Percentiles rank a stretch among this genome's conserved stretches.
These are phyloP conservation scores for Endotricha flammealis DNA, from an alignment of 2,888 invertebrate genomes.

Conservation along the genomic window DNA sequence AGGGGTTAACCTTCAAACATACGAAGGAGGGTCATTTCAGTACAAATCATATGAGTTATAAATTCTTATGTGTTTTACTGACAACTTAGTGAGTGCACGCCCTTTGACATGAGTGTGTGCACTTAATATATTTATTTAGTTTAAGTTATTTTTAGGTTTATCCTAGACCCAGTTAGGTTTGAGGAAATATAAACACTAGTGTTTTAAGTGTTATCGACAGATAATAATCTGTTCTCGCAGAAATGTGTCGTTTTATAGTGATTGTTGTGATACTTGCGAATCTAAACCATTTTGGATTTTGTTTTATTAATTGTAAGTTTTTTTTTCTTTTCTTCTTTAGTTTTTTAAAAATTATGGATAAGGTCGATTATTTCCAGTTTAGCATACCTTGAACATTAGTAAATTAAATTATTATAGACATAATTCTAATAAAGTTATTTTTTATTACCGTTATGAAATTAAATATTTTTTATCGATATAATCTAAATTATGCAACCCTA, in stretches of 20 bases:
- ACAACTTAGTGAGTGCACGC: slow-evolving; percentile 48
- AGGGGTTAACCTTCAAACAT: slow-evolving; percentile 70
- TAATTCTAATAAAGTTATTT: too few species aligned
- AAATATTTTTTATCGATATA: too few species aligned
- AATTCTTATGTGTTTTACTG: slow-evolving; percentile 62
- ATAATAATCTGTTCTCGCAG: slow-evolving; percentile 28
- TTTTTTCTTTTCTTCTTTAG: too few species aligned
- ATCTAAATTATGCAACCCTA: too few species aligned
- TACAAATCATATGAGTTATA: slow-evolving; percentile 71
- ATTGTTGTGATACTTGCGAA: slow-evolving; percentile 29
- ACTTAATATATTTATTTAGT: slow-evolving; percentile 21
- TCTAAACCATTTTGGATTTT: slow-evolving; percentile 44
- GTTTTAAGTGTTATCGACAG: slow-evolving; percentile 24
- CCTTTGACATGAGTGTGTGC: slow-evolving; percentile 39
- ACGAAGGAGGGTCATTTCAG: slow-evolving; percentile 53
- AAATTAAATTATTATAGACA: too few species aligned
- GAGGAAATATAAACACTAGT: slow-evolving; percentile 33
- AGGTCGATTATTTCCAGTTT: too few species aligned
- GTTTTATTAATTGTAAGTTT: slow-evolving; percentile 64
- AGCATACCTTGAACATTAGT: too few species aligned
- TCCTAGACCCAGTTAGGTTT: slow-evolving; percentile 38
- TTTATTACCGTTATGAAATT: too few species aligned
- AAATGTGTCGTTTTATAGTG: slow-evolving; percentile 47
- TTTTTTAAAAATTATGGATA: too few species aligned
- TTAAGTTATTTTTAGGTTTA: slow-evolving; percentile 21